Evolutionary conservation across 1,140 invertebrate species (phyloP).

Genomic region (Tenebrio molitor): DNA sequence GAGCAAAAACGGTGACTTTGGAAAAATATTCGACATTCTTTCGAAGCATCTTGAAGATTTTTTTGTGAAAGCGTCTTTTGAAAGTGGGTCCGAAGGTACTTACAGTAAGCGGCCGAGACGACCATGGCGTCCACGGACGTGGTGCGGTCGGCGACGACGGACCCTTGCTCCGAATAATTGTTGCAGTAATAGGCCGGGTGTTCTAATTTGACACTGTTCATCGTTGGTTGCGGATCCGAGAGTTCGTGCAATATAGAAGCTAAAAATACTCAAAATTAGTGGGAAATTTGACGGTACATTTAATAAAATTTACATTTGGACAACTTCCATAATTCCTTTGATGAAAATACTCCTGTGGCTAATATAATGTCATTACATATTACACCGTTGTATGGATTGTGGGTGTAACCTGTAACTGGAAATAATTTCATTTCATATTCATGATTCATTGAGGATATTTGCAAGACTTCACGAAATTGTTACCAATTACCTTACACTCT

Average conservation of each 20-base stretch:
- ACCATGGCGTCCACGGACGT: conserved; percentile 69
- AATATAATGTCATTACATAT: conserved; percentile 98
- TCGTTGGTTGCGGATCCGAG: conserved; percentile 81
- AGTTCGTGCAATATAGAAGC: conserved; percentile 95
- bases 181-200: conserved; percentile 92
- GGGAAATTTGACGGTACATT: conserved; percentile 44
- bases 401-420: conserved; percentile 85
- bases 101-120: conserved; percentile 74
- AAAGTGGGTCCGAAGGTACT: no score
- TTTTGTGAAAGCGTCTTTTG: no score
- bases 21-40: neutral
- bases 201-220: conserved; percentile 92
- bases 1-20: no score
- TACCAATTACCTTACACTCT: conserved; percentile 43
- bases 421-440: conserved; percentile 49
- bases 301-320: conserved; percentile 85
- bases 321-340: conserved; percentile 96
- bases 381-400: conserved; percentile 98
- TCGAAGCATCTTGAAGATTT: no score
- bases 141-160: conserved; percentile 68
- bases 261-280: conserved; percentile 73
- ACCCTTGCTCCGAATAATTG: conserved; percentile 85
- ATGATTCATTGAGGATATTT: conserved; percentile 21
- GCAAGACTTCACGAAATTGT: conserved; percentile 45
- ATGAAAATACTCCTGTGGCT: conserved; percentile 98